Base-by-base conservation (phyloP, 2,113 vertebrate species). In the Ceyx margarethae region DNA sequence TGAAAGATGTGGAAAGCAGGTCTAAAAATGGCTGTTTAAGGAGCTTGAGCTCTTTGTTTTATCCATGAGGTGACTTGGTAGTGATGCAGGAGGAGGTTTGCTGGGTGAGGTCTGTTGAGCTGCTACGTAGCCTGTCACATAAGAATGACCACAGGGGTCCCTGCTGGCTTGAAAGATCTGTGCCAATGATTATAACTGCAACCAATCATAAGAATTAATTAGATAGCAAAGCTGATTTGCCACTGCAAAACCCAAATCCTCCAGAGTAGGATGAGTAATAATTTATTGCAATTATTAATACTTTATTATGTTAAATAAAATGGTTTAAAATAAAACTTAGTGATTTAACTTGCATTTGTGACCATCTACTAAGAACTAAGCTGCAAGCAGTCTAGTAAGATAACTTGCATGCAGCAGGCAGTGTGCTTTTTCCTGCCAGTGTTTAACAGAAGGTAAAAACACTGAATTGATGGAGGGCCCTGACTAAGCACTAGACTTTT, bases 291-390 rank as follows among this genome's bases (percentile, higher is more conserved):
- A 43, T 92, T 84, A 57, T 78, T 86, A 91, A 81, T 92, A 74
- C 67, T 94, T 90, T 85, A 85, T 80, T 86, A 57, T 42, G 72
- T 62, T 92, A 83, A 82, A 73, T 83, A 11, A 58, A 83, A 48
- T 48, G 20, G 45, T 95, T 94, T 90, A 50, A 95, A 86, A 74
- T 81, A 92, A 92, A 92, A 12, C 25, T 33, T n/a, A 81, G 37
- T 67, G 31, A 75, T 84, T 92, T 64, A 60, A 56, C 60, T 19
- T 92, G 57, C 11, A 10, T 89, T 86, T 87, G 54, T 91, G 69
- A 56, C 61, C 46, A 51, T 91, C 51, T 91, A 60, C 53, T 81
- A 69, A 88, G 89, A 85, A 51, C 45, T 86, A 57, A 87, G 75
- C 81, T 91, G 69, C 42, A 61, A 61, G 35, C 65, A 62, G 40